Conservation (phyloP, 1,140 invertebrate species). For the Achatina immaculata region DNA sequence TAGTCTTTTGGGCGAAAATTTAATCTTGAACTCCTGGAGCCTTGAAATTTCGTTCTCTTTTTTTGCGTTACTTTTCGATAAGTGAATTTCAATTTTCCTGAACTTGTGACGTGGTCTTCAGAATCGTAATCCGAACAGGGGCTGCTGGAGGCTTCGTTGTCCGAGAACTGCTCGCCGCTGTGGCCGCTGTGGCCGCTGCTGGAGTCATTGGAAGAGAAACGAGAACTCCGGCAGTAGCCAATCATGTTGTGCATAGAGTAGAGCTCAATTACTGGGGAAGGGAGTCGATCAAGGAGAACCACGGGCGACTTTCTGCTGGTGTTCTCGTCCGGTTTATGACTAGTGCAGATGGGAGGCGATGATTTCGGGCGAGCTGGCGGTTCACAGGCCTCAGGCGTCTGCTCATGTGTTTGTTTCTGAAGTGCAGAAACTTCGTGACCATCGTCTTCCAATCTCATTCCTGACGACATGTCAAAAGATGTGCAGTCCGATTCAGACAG, state of each 20-base stretch:
- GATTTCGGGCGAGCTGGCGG: constrained; percentile 5
- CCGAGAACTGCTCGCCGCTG: neutral
- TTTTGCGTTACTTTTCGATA: neutral
- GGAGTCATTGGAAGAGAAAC: neutral
- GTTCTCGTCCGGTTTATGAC: neutral
- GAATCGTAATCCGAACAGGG: neutral
- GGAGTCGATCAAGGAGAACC: constrained; percentile 18
- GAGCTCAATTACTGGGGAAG: constrained; percentile 22
- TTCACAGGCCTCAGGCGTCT: neutral
- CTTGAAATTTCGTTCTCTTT: neutral
- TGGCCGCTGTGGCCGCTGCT: neutral
- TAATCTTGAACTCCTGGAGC: neutral
- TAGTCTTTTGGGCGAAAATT: neutral
- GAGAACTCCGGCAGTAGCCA: neutral
- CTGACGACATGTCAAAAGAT: neutral
- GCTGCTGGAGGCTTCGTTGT: neutral
- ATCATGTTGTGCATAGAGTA: neutral
- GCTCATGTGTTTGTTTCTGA: neutral
- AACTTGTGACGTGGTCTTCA: neutral
- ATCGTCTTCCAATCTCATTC: neutral
- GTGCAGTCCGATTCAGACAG: neutral
- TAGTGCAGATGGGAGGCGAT: neutral
- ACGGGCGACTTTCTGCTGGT: neutral
- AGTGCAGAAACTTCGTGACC: too few species aligned
- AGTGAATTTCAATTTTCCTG: constrained; percentile 7